A percentile compares a stretch with the other conserved stretches of the same genome.
phyloP scores from a whole-genome alignment of 2,888 invertebrate species.

The Ethmia dodecea region DNA sequence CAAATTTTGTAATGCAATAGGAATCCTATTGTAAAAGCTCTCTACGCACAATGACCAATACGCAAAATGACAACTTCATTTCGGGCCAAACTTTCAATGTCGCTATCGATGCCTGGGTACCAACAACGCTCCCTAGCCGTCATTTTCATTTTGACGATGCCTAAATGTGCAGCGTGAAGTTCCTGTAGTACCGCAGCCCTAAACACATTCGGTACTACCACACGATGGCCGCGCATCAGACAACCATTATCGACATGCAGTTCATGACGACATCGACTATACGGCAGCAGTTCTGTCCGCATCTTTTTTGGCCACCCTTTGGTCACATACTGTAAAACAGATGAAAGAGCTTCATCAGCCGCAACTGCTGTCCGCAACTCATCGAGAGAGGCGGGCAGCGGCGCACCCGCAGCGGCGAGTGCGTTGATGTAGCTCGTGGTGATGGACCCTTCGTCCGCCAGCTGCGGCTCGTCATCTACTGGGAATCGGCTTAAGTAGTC shows the following conservation, averaged over 20 bases:
- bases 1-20: too few relatives aligned
- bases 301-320: conserved; percentile 2
- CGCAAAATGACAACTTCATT: too few relatives aligned
- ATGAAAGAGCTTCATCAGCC: neutral
- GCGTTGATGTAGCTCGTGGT: conserved; percentile 11
- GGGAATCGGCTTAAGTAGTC: neutral
- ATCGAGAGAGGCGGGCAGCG: neutral
- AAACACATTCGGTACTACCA: neutral
- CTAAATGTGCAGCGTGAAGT: conserved; percentile 10
- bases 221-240: conserved; percentile 3
- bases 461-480: neutral
- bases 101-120: conserved; percentile 4
- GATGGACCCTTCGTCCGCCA: conserved; percentile 19
- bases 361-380: neutral
- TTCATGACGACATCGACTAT: conserved; percentile 1
- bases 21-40: too few relatives aligned
- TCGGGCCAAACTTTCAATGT: conserved; percentile 2
- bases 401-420: neutral
- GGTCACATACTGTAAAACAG: neutral
- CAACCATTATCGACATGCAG: conserved; percentile 7
- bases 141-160: conserved; percentile 5
- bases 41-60: too few relatives aligned
- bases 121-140: conserved; percentile 5
- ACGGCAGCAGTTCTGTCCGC: neutral
- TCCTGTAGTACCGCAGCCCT: conserved; percentile 1